These are phyloP conservation scores for Chaenogobius annularis DNA, from an alignment of 2,113 vertebrate species.

Conservation along the genomic window DNA sequence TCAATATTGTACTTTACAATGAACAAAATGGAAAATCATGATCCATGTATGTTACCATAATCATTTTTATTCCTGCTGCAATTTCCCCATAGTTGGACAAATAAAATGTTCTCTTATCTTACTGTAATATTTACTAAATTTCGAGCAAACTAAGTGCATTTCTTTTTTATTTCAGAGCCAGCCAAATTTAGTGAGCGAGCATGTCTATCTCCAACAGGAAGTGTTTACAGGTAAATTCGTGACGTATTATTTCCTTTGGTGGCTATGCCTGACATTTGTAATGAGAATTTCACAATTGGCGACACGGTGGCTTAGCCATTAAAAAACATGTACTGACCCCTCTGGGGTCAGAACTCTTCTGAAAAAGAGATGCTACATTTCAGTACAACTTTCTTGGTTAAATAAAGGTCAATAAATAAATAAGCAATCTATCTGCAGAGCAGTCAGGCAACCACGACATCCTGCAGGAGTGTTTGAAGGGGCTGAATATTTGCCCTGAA, in stretches of 20 bases:
- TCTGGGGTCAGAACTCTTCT: too few relatives aligned
- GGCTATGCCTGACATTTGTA: background rate
- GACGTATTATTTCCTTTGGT: background rate
- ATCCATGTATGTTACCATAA: background rate
- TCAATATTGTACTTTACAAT: too few relatives aligned
- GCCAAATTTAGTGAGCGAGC: background rate
- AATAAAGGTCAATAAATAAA: too few relatives aligned
- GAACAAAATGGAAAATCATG: too few relatives aligned
- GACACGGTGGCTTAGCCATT: too few relatives aligned
- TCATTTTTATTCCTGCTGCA: background rate
- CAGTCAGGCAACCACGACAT: constrained; percentile 33
- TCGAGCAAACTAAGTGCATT: constrained; percentile 6
- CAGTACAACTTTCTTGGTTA: too few relatives aligned
- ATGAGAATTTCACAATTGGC: constrained; percentile 1
- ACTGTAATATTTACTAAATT: background rate
- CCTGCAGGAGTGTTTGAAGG: constrained; percentile 61
- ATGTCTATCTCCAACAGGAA: constrained; percentile 18
- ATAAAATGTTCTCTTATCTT: background rate
- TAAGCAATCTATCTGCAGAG: constrained; percentile 21
- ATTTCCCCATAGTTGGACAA: background rate
- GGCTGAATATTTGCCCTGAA: constrained; percentile 55
- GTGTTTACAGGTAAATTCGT: constrained; percentile 6
- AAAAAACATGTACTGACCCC: too few relatives aligned
- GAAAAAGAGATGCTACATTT: too few relatives aligned
- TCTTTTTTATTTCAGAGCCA: constrained; percentile 36